Evolutionary conservation across 2,888 invertebrate species (phyloP).

Genomic region (Drosophila setosimentum): DNA sequence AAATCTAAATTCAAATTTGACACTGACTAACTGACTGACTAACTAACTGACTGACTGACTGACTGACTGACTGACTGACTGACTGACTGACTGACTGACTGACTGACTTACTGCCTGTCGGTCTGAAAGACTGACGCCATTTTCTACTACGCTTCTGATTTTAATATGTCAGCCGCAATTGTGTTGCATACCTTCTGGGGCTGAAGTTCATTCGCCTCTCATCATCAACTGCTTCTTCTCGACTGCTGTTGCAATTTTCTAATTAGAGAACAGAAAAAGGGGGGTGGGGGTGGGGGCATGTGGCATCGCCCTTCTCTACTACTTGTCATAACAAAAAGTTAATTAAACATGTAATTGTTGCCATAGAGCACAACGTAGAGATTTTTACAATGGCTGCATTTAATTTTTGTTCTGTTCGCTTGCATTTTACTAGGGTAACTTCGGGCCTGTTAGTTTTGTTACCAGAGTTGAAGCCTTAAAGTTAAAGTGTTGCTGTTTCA

Average conservation of each 20-base stretch:
- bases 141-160: conserved; percentile 16
- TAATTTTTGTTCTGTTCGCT: conserved; percentile 6
- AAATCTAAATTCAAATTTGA: conserved; percentile 73
- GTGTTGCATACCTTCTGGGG: conserved; percentile 37
- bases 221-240: not conserved
- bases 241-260: conserved; percentile 26
- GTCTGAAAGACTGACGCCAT: conserved; percentile 17
- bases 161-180: conserved; percentile 30
- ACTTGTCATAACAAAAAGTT: conserved; percentile 74
- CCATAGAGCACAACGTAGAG: conserved; percentile 48
- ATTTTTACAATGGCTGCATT: conserved; percentile 47
- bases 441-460: conserved; percentile 12
- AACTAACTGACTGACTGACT: conserved; percentile 24
- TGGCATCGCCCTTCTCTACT: conserved; percentile 11
- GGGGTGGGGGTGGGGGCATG: not conserved
- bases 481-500: not conserved
- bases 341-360: conserved; percentile 79
- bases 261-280: conserved; percentile 23
- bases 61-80: conserved; percentile 22
- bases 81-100: conserved; percentile 18
- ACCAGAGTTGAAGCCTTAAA: not conserved
- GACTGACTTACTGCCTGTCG: conserved; percentile 25
- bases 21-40: conserved; percentile 39
- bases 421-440: conserved; percentile 13
- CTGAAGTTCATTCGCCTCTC: conserved; percentile 35